These are phyloP conservation scores for Zoanthus solanderi DNA, from an alignment of 92 coral and sea anemone genomes.

Conservation along the genomic window DNA sequence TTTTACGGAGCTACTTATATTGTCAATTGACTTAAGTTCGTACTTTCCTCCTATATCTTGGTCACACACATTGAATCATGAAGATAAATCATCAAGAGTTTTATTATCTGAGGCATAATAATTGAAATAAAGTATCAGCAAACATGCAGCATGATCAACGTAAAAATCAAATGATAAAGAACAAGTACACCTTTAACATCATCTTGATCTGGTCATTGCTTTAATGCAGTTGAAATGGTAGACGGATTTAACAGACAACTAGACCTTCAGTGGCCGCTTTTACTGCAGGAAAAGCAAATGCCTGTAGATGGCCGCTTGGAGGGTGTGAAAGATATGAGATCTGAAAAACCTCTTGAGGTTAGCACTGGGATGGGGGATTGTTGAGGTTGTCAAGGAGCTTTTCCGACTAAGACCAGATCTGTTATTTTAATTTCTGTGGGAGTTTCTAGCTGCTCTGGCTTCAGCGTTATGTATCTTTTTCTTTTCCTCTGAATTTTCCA, in stretches of 20 bases:
- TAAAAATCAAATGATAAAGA: neutral
- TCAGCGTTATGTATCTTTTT: conserved; percentile 53
- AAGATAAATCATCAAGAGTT: neutral
- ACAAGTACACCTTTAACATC: conserved; percentile 1
- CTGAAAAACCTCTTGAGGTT: neutral
- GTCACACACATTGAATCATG: neutral
- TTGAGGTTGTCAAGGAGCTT: conserved; percentile 15
- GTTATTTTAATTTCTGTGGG: neutral
- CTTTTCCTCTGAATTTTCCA: conserved; percentile 52
- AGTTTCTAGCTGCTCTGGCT: neutral
- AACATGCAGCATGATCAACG: neutral
- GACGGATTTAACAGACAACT: neutral
- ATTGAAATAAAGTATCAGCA: neutral
- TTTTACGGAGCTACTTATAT: neutral
- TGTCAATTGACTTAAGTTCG: neutral
- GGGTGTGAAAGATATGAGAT: neutral
- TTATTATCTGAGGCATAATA: neutral
- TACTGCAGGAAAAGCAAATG: conserved; percentile 15
- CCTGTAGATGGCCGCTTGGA: neutral
- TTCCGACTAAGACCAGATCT: neutral
- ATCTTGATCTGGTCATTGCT: conserved; percentile 7
- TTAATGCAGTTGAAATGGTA: neutral
- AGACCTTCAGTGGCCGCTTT: neutral
- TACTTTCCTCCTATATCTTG: neutral
- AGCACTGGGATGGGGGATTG: neutral